These are phyloP conservation scores for Crypturellus undulatus DNA, from an alignment of 2,113 vertebrate genomes.

Conservation along the genomic window DNA sequence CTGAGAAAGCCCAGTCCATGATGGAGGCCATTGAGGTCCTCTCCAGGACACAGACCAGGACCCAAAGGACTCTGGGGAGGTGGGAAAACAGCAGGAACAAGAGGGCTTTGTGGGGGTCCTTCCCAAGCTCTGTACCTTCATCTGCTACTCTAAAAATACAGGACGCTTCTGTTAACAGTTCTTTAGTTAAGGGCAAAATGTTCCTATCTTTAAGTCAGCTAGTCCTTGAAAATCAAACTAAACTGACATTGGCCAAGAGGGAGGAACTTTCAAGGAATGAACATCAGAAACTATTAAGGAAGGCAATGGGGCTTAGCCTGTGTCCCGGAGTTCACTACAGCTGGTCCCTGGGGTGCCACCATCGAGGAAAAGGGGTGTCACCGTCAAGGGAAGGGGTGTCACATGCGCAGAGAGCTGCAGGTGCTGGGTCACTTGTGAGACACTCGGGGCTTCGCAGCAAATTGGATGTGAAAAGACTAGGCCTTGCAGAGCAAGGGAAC, in stretches of 20 bases:
- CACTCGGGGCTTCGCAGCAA: conserved; percentile 3
- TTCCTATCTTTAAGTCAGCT: conserved; percentile 12
- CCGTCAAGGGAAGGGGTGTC: background rate
- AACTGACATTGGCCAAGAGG: accelerated
- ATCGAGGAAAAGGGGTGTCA: background rate
- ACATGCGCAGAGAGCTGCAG: background rate
- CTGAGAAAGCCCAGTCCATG: background rate
- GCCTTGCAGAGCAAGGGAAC: background rate
- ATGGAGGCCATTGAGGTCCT: background rate
- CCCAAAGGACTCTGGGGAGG: background rate
- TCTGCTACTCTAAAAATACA: background rate
- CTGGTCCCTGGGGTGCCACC: background rate
- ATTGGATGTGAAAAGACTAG: background rate
- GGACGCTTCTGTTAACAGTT: background rate
- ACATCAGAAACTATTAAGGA: conserved; percentile 34
- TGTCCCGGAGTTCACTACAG: background rate
- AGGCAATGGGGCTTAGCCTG: conserved; percentile 17
- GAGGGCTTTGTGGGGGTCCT: background rate
- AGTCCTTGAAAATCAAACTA: background rate
- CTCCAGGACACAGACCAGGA: background rate
- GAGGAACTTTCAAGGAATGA: background rate
- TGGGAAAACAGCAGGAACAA: background rate
- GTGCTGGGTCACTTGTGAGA: background rate
- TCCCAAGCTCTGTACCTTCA: accelerated
- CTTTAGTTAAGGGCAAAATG: background rate